Evolutionary conservation across 2,113 vertebrate species (phyloP).

Genomic region (Willisornis vidua): DNA sequence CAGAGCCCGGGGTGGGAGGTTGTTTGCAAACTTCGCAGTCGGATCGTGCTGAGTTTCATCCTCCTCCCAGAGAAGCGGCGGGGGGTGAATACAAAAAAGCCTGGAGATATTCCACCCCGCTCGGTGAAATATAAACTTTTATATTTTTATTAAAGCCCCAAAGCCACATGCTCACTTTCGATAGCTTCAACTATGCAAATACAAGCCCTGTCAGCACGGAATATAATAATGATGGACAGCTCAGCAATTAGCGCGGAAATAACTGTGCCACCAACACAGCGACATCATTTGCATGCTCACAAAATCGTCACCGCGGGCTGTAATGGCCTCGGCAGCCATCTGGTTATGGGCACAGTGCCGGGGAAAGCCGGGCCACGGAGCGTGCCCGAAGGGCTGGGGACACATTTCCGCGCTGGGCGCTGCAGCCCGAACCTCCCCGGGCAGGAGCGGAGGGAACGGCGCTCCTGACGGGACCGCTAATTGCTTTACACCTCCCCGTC

Average conservation of each 20-base stretch:
- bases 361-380: constrained; percentile 6
- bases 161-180: not conserved
- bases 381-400: not conserved
- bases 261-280: not conserved
- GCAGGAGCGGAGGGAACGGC: not conserved
- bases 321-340: constrained; percentile 38
- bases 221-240: constrained; percentile 19
- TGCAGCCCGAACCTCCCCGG: not conserved
- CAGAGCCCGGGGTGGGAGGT: constrained; percentile 75
- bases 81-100: constrained; percentile 83
- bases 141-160: not conserved
- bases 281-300: constrained; percentile 47
- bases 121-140: not conserved
- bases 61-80: constrained; percentile 81
- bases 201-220: not conserved
- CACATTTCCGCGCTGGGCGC: not conserved
- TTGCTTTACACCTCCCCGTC: constrained; percentile 7
- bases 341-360: constrained; percentile 25
- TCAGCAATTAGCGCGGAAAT: constrained; percentile 62
- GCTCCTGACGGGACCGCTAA: not conserved
- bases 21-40: constrained; percentile 70
- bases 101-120: constrained; percentile 67
- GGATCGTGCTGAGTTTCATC: constrained; percentile 74
- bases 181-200: not conserved
- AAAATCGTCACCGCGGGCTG: constrained; percentile 44